Base-by-base conservation (phyloP, 2,888 invertebrate species). In the Drosophila neonasuta region DNA sequence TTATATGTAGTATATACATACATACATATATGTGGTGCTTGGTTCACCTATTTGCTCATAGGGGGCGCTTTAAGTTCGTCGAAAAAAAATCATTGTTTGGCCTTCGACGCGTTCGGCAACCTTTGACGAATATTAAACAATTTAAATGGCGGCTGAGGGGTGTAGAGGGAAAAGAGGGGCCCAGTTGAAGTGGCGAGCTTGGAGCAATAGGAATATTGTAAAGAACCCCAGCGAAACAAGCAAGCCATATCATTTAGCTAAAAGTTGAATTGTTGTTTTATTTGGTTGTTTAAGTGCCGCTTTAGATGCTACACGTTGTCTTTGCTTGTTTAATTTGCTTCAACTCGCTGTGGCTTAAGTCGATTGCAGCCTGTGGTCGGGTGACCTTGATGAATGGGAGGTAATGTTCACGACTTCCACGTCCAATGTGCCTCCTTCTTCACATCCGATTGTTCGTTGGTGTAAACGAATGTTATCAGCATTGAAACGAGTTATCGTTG, bases 81-180 rank as follows among this genome's bases (percentile, higher is more conserved):
- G 15, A 46, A 44, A 59, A 56, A 44, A 45, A 62, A 65, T 39
- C 70, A 54, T 77, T 79, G 84, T 87, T 87, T 86, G 84, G 84
- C 84, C 84, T 84, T 84, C 80, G 66, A 61, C 54, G 83, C 87
- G 84, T 84, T 86, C 84, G 81, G 74, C 79, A 80, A 84, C 84
- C 84, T 84, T 87, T 84, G 70, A 83, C 75, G 82, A 81, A 86
- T 81, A 86, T 86, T 86, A 81, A 81, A 84, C 86, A 86, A 81
- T 86, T 84, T 86, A 63, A 78, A 71, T 64, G 36, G 24, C 61
- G 29, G 24, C 24, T 20, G 36, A 32, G 17, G 48, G 49, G 36
- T 10, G 29, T 13, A 30, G 32, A 1, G 8, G 17, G 39, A 30
- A 15, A 2, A 2, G 8, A 13, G 15, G 5, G 17, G 34, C 7